phyloP scores from a whole-genome alignment of 2,888 invertebrate species.

The Cancer borealis region DNA sequence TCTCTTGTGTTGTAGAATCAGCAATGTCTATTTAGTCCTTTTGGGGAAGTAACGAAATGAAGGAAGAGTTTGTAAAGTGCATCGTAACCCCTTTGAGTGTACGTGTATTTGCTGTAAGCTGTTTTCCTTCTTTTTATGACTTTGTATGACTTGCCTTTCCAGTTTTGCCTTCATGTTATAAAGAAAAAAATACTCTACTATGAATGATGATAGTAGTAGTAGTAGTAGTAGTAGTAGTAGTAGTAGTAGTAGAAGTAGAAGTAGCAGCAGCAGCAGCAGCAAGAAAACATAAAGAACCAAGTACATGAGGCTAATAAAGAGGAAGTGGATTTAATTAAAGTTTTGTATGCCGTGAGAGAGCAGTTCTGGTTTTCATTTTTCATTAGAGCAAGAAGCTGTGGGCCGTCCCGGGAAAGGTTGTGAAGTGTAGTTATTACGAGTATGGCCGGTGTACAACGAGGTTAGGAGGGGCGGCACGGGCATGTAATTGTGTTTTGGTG shows the following conservation, averaged over 20 bases:
- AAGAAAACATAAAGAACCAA: not conserved
- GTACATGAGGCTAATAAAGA: not conserved
- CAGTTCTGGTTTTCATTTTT: not conserved
- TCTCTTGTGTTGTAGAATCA: not conserved
- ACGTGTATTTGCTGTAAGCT: not conserved
- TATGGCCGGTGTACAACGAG: not conserved
- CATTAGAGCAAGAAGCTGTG: not conserved
- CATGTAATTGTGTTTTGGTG: conserved; percentile 10
- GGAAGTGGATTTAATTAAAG: not conserved
- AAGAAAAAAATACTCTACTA: not conserved
- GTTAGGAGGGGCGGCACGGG: not conserved
- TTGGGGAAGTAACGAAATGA: not conserved
- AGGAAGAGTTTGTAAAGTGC: not conserved
- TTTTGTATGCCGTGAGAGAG: not conserved
- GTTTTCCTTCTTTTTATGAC: not conserved
- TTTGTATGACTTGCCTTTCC: not conserved
- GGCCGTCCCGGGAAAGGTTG: not conserved
- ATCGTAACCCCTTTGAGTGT: not conserved
- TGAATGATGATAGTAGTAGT: not conserved
- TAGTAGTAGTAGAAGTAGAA: not conserved
- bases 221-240: not conserved
- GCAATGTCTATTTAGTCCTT: not conserved
- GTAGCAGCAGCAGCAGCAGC: not conserved
- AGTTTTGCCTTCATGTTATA: not conserved
- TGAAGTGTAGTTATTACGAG: not conserved